These are phyloP conservation scores for Balaenoptera acutorostrata DNA, from an alignment of 2,113 vertebrate species.

Conservation along the genomic window DNA sequence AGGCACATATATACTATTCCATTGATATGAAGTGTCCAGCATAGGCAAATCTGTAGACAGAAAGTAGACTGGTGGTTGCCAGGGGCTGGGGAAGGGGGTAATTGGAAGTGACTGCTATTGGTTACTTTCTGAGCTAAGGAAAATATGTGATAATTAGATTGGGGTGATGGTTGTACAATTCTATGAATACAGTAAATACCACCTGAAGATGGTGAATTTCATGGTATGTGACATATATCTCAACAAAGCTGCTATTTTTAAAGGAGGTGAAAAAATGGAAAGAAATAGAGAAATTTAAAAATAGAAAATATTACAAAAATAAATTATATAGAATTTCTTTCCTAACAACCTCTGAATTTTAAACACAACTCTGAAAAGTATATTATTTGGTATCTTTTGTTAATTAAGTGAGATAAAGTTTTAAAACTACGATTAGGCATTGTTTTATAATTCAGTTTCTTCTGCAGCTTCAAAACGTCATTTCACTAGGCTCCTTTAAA, in stretches of 20 bases:
- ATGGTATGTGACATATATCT: neutral
- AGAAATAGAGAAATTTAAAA: neutral
- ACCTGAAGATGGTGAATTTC: neutral
- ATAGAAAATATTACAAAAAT: neutral
- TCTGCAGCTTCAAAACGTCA: neutral
- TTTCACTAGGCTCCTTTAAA: neutral
- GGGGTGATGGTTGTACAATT: neutral
- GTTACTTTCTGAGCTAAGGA: neutral
- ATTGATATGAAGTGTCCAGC: neutral
- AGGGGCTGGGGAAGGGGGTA: neutral
- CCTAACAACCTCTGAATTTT: neutral
- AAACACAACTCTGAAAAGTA: neutral
- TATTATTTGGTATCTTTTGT: neutral
- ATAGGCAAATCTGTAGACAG: neutral
- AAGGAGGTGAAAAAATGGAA: neutral
- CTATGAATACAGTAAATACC: neutral
- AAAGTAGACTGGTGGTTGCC: neutral
- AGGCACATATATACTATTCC: neutral
- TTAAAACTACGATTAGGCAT: neutral
- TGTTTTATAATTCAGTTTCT: neutral
- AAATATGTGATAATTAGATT: neutral
- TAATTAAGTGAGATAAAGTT: neutral
- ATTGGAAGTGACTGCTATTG: neutral
- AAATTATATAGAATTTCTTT: neutral
- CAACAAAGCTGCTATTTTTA: neutral